Conservation (phyloP, 2,888 invertebrate genomes). For the Epinotia bilunana region DNA sequence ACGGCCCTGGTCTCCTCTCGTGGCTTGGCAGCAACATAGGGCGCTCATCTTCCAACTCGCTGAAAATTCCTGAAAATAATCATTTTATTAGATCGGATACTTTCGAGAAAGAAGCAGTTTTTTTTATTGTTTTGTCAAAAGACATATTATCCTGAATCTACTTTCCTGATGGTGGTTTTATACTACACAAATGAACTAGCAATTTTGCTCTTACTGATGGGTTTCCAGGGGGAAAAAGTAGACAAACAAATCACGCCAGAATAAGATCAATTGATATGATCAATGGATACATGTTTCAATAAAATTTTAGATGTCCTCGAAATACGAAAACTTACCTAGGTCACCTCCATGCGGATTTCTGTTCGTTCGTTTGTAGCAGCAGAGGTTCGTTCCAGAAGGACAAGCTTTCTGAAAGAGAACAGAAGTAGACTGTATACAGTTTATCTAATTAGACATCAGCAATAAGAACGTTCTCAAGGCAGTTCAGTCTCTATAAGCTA, state of each 20-base stretch:
- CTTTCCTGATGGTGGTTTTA: too few species aligned
- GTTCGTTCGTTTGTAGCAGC: conserved; percentile 83
- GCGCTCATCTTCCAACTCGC: conserved; percentile 71
- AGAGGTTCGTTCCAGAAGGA: conserved; percentile 85
- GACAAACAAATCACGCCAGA: too few species aligned
- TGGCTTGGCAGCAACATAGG: conserved; percentile 60
- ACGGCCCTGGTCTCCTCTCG: conserved; percentile 28
- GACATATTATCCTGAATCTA: too few species aligned
- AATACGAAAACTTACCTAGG: conserved; percentile 55
- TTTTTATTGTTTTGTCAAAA: too few species aligned
- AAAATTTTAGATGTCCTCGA: too few species aligned
- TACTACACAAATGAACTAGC: too few species aligned
- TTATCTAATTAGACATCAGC: not conserved
- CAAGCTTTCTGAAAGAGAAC: conserved; percentile 84
- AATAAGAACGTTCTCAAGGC: not conserved
- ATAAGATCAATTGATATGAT: too few species aligned
- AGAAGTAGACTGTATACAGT: not conserved
- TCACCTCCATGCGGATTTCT: conserved; percentile 48
- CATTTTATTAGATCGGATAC: not conserved
- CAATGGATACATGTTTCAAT: too few species aligned
- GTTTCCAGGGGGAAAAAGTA: too few species aligned
- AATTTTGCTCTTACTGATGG: too few species aligned
- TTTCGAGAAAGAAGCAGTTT: too few species aligned
- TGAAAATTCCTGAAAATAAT: conserved; percentile 66
- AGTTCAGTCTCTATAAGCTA: not conserved